Conservation (phyloP, 2,888 invertebrate species). For the Sacculina carcini region DNA sequence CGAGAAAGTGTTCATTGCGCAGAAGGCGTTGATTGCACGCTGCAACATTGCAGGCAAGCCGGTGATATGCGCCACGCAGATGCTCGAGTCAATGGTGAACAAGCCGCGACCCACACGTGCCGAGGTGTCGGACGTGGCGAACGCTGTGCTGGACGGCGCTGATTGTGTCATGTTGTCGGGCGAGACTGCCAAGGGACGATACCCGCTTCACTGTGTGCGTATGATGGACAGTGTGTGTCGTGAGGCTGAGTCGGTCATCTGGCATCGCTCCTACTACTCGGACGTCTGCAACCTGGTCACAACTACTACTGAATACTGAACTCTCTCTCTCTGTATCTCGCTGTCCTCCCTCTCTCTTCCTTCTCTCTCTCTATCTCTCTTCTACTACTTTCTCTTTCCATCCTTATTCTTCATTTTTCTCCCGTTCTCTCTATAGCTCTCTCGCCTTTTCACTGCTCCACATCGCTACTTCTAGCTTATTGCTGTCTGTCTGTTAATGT, state of each 20-base stretch:
- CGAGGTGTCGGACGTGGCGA: slow-evolving; percentile 89
- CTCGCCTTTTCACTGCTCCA: too few relatives aligned
- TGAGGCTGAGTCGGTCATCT: slow-evolving; percentile 88
- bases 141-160: slow-evolving; percentile 87
- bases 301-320: too few relatives aligned
- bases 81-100: slow-evolving; percentile 97
- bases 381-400: too few relatives aligned
- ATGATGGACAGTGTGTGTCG: slow-evolving; percentile 83
- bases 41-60: slow-evolving; percentile 91
- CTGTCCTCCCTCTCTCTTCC: too few relatives aligned
- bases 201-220: slow-evolving; percentile 45
- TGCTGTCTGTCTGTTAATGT: too few relatives aligned
- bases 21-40: slow-evolving; percentile 91
- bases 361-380: too few relatives aligned
- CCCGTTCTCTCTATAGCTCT: too few relatives aligned
- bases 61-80: slow-evolving; percentile 92
- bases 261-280: slow-evolving; percentile 65
- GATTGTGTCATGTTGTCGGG: slow-evolving; percentile 97
- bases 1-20: slow-evolving; percentile 88
- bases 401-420: too few relatives aligned
- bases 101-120: slow-evolving; percentile 90
- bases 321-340: too few relatives aligned
- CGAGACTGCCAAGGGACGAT: slow-evolving; percentile 95
- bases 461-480: too few relatives aligned
- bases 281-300: slow-evolving; percentile 36